These are phyloP conservation scores for Coptotermes formosanus DNA, from an alignment of 1,140 invertebrate genomes.

Conservation along the genomic window DNA sequence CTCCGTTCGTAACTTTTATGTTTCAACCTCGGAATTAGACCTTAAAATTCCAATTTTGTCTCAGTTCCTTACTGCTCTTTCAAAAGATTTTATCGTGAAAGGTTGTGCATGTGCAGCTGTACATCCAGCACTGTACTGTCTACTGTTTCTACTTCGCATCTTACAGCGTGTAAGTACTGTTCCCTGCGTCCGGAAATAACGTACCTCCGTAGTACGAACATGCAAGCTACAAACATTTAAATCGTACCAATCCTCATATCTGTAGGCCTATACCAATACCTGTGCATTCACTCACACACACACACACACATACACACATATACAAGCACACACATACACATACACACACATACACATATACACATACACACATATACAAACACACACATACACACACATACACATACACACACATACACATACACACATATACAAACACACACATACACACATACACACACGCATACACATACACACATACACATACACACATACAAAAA, in stretches of 20 bases:
- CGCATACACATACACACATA: no score
- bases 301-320: no score
- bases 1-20: slow-evolving; percentile 34
- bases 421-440: no score
- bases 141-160: not conserved
- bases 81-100: not conserved
- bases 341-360: no score
- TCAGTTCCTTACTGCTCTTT: not conserved
- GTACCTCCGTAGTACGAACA: not conserved
- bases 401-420: no score
- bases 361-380: no score
- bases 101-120: not conserved
- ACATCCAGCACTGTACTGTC: not conserved
- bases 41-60: slow-evolving; percentile 24
- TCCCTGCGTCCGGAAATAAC: not conserved
- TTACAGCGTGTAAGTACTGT: not conserved
- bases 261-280: no score
- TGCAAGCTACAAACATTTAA: not conserved
- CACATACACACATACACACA: no score
- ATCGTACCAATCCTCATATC: not conserved
- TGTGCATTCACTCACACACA: no score
- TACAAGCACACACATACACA: no score
- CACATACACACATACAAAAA: no score
- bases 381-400: no score
- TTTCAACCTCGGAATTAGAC: slow-evolving; percentile 40